Percentiles rank a stretch among this genome's conserved stretches.
phyloP scores from a whole-genome alignment of 2,797 vertebrate species.

The Aselliscus stoliczkanus region DNA sequence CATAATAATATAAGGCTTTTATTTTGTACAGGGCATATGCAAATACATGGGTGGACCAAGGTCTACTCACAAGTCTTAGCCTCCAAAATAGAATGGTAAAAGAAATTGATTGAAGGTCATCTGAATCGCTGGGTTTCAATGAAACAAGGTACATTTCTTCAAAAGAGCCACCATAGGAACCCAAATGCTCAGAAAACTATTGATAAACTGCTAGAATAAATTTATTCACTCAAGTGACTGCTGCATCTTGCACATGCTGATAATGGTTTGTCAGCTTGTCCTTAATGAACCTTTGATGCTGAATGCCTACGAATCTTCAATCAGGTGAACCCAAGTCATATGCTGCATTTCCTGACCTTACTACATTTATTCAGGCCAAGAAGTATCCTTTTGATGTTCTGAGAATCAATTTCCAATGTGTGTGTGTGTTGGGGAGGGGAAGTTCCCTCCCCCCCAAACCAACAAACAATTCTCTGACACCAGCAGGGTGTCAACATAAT shows the following conservation, averaged over 20 bases:
- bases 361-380: neutral
- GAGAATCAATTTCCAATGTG: neutral
- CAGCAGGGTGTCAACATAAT: neutral
- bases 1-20: neutral
- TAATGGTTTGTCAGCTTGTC: neutral
- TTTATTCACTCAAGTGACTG: neutral
- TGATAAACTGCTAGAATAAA: neutral
- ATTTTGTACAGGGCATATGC: neutral
- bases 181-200: neutral
- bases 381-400: neutral
- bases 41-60: neutral
- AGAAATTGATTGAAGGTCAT: neutral
- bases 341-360: neutral
- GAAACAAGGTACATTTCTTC: neutral
- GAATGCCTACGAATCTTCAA: neutral
- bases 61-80: neutral
- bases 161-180: neutral
- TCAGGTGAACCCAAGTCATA: neutral
- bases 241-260: neutral
- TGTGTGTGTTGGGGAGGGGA: neutral
- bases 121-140: neutral
- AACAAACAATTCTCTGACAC: neutral
- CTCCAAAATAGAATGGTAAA: neutral
- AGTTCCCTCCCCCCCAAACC: no score
- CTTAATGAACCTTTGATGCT: neutral